A percentile compares a stretch with the other conserved stretches of the same genome.
These are phyloP conservation scores for Molanna angustata DNA, from an alignment of 2,888 invertebrate genomes.

Conservation along the genomic window DNA sequence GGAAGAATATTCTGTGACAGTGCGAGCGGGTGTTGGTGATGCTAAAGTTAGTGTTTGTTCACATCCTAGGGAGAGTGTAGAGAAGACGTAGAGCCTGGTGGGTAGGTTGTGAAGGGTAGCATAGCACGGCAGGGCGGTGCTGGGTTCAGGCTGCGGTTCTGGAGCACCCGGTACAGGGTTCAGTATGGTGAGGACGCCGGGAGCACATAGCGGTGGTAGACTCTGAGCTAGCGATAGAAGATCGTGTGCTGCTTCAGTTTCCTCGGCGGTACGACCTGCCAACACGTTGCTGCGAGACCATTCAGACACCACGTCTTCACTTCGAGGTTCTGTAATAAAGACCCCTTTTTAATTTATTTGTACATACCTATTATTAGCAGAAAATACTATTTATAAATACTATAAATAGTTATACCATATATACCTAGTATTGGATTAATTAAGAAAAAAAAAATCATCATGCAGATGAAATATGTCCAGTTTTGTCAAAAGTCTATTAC, in stretches of 20 bases:
- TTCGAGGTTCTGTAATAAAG: no score
- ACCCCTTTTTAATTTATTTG: no score
- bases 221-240: constrained; percentile 73
- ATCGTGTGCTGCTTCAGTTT: constrained; percentile 87
- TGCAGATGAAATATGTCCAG: no score
- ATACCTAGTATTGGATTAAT: no score
- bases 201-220: constrained; percentile 71
- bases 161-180: constrained; percentile 44
- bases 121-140: constrained; percentile 44
- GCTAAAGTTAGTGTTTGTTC: constrained; percentile 38
- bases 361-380: no score
- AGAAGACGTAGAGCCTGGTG: constrained; percentile 33
- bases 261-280: constrained; percentile 64
- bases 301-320: no score
- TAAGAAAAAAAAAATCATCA: no score
- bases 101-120: constrained; percentile 41
- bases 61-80: constrained; percentile 48
- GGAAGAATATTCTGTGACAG: constrained; percentile 61
- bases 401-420: constrained; percentile 1
- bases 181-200: constrained; percentile 64
- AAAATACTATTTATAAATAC: neutral
- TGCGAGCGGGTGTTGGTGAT: constrained; percentile 41
- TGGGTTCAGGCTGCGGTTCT: constrained; percentile 39
- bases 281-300: constrained; percentile 1
- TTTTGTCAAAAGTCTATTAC: no score